Percentiles rank a stretch among this genome's conserved stretches.
phyloP scores from a whole-genome alignment of 37 sponge, comb jelly and placozoan genomes.

The Petrosia ficiformis region DNA sequence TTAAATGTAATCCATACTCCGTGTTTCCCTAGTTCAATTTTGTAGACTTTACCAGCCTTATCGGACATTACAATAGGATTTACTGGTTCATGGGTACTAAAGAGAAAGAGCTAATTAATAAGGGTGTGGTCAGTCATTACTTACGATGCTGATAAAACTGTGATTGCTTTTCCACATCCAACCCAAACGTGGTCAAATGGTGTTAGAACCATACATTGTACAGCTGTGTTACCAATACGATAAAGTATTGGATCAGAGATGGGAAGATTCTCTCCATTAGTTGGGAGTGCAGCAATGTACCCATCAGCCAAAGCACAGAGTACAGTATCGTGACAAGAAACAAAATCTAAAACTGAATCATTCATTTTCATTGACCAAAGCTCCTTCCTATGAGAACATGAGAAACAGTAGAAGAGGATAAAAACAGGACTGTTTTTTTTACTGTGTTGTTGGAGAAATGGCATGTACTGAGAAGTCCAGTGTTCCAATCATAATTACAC shows the following conservation, averaged over 20 bases:
- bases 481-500: constrained; percentile 54
- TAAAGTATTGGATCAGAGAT: constrained; percentile 15
- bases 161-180: constrained; percentile 51
- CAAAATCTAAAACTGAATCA: constrained; percentile 59
- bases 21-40: constrained; percentile 22
- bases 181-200: constrained; percentile 32
- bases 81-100: constrained; percentile 40
- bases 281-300: constrained; percentile 28
- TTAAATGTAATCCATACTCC: constrained; percentile 53
- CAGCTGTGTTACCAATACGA: constrained; percentile 33
- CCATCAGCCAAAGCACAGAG: constrained; percentile 73
- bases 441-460: constrained; percentile 32
- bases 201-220: neutral
- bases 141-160: constrained; percentile 33
- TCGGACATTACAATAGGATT: constrained; percentile 35
- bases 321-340: constrained; percentile 1
- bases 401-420: neutral
- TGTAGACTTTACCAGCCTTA: constrained; percentile 23
- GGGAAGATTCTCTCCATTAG: neutral
- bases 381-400: constrained; percentile 12
- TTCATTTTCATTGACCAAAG: constrained; percentile 46
- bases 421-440: neutral
- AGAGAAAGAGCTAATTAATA: neutral
- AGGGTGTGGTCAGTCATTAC: neutral
- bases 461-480: constrained; percentile 51